Percentiles rank a stretch among this genome's conserved stretches.
Evolutionary conservation across 2,888 invertebrate species (phyloP).

Genomic region (Ophonus ardosiacus): DNA sequence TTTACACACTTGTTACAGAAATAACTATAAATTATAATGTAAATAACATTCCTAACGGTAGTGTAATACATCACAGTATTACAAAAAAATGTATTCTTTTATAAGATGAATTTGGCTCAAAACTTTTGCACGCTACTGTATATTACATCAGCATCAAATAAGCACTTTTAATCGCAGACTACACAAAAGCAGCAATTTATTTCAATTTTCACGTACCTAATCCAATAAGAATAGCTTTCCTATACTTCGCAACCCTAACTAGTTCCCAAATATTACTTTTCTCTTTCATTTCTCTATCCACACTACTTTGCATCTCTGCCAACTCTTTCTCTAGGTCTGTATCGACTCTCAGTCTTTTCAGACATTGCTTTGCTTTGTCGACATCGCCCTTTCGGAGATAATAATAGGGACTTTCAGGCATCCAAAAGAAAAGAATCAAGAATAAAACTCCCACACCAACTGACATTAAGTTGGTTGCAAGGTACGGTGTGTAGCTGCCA

Average conservation of each 20-base stretch:
- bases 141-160: neutral
- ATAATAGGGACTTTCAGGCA: slow-evolving; percentile 76
- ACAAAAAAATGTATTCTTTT: too few species aligned
- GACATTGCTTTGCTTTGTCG: slow-evolving; percentile 70
- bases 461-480: slow-evolving; percentile 71
- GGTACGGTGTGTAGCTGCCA: slow-evolving; percentile 73
- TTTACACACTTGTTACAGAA: too few species aligned
- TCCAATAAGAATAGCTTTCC: slow-evolving; percentile 62
- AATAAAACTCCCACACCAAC: slow-evolving; percentile 72
- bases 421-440: slow-evolving; percentile 72
- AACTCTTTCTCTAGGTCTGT: slow-evolving; percentile 74
- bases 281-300: slow-evolving; percentile 72
- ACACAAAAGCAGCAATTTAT: neutral
- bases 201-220: slow-evolving; percentile 55
- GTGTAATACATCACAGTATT: too few species aligned
- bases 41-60: too few species aligned
- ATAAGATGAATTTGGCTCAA: too few species aligned
- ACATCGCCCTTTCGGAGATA: slow-evolving; percentile 73
- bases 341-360: slow-evolving; percentile 71
- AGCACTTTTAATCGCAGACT: neutral
- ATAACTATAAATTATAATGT: too few species aligned
- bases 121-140: too few species aligned
- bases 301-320: slow-evolving; percentile 72
- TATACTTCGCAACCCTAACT: slow-evolving; percentile 67
- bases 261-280: slow-evolving; percentile 72